Conservation (phyloP, 2,888 invertebrate species). For the Sceliomorpha sp. region DNA sequence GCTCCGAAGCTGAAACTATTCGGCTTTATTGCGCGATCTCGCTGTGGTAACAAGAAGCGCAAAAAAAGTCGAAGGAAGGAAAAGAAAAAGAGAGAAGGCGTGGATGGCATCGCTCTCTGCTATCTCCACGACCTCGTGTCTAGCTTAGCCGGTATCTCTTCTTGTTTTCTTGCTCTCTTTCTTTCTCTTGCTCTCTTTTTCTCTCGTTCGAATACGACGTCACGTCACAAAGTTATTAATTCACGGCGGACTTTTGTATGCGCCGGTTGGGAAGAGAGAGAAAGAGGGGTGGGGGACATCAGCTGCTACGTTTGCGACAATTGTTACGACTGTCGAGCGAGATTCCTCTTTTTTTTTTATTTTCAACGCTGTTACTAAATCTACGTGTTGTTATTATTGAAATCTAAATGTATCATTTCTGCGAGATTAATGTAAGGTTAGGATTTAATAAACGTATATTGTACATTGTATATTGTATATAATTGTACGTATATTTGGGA, state of each 20-base stretch:
- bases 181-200: constrained; percentile 12
- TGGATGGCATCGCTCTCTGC: constrained; percentile 1
- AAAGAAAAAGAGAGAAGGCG: neutral
- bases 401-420: too few species aligned
- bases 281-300: too few species aligned
- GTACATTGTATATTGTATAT: too few species aligned
- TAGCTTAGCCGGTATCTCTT: too few species aligned
- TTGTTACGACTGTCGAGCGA: constrained; percentile 11
- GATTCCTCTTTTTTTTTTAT: constrained; percentile 17
- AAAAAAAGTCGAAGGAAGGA: constrained; percentile 5
- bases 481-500: too few species aligned
- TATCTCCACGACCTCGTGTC: too few species aligned
- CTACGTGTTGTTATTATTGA: too few species aligned
- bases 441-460: too few species aligned
- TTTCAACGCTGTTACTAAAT: too few species aligned
- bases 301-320: constrained; percentile 36
- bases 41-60: constrained; percentile 8
- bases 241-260: constrained; percentile 38
- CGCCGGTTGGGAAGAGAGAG: constrained; percentile 11
- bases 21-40: constrained; percentile 51
- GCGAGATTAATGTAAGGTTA: too few species aligned
- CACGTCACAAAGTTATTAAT: constrained; percentile 48
- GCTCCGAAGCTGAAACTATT: constrained; percentile 66
- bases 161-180: too few species aligned
- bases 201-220: constrained; percentile 36